Evolutionary conservation across 2,888 invertebrate genomes (phyloP).

Genomic region (Odontothrips loti): DNA sequence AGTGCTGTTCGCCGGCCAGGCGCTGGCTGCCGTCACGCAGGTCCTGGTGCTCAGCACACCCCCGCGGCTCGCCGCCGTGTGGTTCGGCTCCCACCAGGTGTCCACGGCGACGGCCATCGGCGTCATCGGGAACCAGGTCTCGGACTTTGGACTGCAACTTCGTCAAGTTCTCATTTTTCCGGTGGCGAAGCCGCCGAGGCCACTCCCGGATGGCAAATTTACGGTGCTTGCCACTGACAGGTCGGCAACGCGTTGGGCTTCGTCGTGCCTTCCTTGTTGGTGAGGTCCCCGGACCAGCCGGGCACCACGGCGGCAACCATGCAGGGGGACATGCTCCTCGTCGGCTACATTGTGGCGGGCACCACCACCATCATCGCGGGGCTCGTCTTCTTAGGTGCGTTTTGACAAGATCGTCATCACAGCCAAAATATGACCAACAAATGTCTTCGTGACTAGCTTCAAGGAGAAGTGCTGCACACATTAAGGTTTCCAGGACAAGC

Average conservation of each 20-base stretch:
- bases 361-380: background rate
- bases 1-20: conserved; percentile 54
- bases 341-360: background rate
- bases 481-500: background rate
- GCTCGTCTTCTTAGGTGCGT: background rate
- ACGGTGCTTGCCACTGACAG: conserved; percentile 42
- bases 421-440: no score
- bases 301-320: background rate
- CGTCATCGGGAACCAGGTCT: conserved; percentile 59
- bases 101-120: conserved; percentile 57
- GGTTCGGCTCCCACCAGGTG: conserved; percentile 57
- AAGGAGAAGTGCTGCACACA: no score
- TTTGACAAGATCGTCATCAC: no score
- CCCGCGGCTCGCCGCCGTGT: conserved; percentile 54
- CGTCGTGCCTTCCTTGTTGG: conserved; percentile 55
- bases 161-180: no score
- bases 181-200: no score
- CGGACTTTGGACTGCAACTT: background rate
- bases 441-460: no score
- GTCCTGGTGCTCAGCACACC: conserved; percentile 56
- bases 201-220: no score
- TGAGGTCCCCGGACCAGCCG: conserved; percentile 45
- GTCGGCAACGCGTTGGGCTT: conserved; percentile 58
- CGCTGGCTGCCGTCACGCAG: conserved; percentile 54
- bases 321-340: background rate